Evolutionary conservation across 2,797 vertebrate species (phyloP).

Genomic region (Sarcoramphus papa): DNA sequence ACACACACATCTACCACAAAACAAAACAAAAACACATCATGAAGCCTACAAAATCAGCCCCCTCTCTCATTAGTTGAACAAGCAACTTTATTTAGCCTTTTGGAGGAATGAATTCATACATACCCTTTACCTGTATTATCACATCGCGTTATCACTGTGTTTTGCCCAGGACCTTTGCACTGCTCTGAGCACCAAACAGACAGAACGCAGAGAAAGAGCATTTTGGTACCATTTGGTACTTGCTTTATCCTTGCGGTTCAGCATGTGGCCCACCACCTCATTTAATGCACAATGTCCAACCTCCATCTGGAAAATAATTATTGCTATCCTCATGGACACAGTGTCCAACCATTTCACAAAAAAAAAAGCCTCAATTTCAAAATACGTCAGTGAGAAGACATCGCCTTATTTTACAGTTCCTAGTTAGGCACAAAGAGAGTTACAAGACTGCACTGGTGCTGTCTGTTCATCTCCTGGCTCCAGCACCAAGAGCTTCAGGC

Average conservation of each 20-base stretch:
- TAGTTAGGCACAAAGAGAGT: background rate
- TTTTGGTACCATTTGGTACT: background rate
- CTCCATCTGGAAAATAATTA: background rate
- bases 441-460: background rate
- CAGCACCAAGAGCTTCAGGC: background rate
- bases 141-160: rapidly evolving
- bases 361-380: background rate
- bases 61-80: background rate
- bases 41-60: background rate
- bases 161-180: background rate
- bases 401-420: background rate
- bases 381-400: background rate
- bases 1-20: background rate
- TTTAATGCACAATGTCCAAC: background rate
- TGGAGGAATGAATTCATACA: background rate
- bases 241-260: background rate
- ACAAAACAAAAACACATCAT: background rate
- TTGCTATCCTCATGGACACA: background rate
- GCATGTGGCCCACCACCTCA: background rate
- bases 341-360: background rate
- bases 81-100: background rate
- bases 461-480: background rate
- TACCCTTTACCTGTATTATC: background rate
- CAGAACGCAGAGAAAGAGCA: background rate
- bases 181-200: background rate